Evolutionary conservation across 1,140 invertebrate genomes (phyloP).

Genomic region (Cheumatopsyche charites): DNA sequence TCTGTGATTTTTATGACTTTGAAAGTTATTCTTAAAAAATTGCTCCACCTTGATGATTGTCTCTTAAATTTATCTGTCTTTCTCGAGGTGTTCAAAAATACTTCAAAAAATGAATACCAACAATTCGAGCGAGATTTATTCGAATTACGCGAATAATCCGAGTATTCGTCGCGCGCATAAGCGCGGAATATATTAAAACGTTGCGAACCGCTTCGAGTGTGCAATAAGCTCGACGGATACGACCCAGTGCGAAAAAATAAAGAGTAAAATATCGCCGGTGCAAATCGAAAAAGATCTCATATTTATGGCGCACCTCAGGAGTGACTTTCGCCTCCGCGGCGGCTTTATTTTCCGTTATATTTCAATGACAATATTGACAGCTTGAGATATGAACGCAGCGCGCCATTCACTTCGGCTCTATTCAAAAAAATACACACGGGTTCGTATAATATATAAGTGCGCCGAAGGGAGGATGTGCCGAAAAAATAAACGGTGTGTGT

Average conservation of each 20-base stretch:
- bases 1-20: too few relatives aligned
- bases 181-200: background rate
- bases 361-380: slow-evolving; percentile 41
- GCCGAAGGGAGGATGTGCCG: background rate
- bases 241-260: background rate
- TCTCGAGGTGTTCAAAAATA: too few relatives aligned
- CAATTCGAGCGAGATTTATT: too few relatives aligned
- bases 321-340: background rate
- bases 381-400: slow-evolving; percentile 32
- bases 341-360: slow-evolving; percentile 34
- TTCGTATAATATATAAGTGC: background rate
- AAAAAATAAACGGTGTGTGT: slow-evolving; percentile 11
- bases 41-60: too few relatives aligned
- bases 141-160: too few relatives aligned
- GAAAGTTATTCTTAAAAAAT: too few relatives aligned
- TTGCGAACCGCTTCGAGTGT: too few relatives aligned
- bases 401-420: slow-evolving; percentile 27
- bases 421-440: slow-evolving; percentile 26
- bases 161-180: background rate
- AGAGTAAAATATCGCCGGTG: slow-evolving; percentile 13
- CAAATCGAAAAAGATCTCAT: slow-evolving; percentile 30
- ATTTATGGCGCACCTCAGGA: slow-evolving; percentile 19
- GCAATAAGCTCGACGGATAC: background rate
- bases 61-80: too few relatives aligned
- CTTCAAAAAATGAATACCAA: too few relatives aligned